Conservation (phyloP, 2,797 vertebrate genomes). For the Gobio occitaniae region DNA sequence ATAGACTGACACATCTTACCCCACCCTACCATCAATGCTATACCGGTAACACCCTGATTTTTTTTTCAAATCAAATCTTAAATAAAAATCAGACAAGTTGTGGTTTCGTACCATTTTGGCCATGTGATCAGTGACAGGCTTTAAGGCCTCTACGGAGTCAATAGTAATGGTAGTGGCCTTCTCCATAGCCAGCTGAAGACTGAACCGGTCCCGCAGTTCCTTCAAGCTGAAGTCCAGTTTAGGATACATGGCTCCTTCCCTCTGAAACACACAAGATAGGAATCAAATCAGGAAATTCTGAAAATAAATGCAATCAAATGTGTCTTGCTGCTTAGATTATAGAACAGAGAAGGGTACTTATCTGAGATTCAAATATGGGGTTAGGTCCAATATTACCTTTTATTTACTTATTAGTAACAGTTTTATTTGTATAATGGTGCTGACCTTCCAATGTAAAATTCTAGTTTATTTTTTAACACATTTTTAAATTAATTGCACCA, state of each 20-base stretch:
- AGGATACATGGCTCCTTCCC: slow-evolving; percentile 73
- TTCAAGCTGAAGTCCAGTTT: slow-evolving; percentile 81
- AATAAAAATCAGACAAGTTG: background rate
- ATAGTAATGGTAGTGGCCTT: slow-evolving; percentile 80
- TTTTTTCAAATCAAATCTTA: background rate
- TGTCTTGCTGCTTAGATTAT: background rate
- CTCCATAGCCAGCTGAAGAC: slow-evolving; percentile 83
- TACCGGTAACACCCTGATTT: background rate
- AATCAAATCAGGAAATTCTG: slow-evolving; percentile 7
- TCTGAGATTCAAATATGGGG: background rate
- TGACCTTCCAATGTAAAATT: background rate
- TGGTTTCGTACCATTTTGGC: slow-evolving; percentile 76
- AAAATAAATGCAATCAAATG: background rate
- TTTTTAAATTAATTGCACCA: background rate
- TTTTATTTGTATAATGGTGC: background rate
- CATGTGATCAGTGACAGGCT: slow-evolving; percentile 73
- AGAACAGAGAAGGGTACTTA: background rate
- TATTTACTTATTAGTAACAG: background rate
- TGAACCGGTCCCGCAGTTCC: slow-evolving; percentile 81
- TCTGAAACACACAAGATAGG: slow-evolving; percentile 72
- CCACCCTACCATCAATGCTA: background rate
- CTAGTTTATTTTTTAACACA: background rate
- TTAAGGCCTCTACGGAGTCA: slow-evolving; percentile 85
- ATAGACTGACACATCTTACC: background rate
- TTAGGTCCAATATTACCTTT: background rate